Evolutionary conservation across 1,140 invertebrate genomes (phyloP), one percentile per base, ranked within the genome.

Genomic region (Homarus americanus): DNA sequence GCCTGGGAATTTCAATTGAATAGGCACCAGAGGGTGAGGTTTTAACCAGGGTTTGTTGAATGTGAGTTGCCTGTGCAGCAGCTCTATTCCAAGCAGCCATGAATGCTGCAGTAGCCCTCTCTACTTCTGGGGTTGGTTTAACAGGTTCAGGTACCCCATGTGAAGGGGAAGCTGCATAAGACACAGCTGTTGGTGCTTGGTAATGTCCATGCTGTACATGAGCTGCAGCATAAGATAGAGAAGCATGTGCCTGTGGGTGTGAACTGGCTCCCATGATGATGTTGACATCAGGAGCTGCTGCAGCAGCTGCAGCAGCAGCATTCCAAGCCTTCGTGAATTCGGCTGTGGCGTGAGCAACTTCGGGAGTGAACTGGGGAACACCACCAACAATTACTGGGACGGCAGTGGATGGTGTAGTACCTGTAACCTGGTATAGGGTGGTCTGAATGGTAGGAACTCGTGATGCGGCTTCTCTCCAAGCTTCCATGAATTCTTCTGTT

Each of bases 81-180:
- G 84, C 73, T 63, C 1, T 73, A 36, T 87, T 87, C 84, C 84
- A 87, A 53, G 84, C 84, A 38, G 84, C 84, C 84, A 87, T 87
- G 73, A 87, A 87, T 17, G 75, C 84, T 58, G 84, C 84, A 58
- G 84, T 87, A 58, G 84, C 84, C 36, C n/a, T 78, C 84, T 87
- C 44, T 34, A 87, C 84, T n/a, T 87, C 84, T n/a, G 49, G 72
- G 24, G 84, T 87, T 2, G 84, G 84, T 24, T 41, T 17, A 20
- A 87, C 84, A 63, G 84, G 73, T 20, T 34, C 10, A 40, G 53
- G 72, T 24, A 32, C 12, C 28, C 38, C 82, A 24, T 15, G 20
- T 63, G 58, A 24, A 12, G 75, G 44, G 32, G 73, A 66, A 73
- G 66, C 73, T 38, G n/a, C 49, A 36, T 78, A 79, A n/a, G 82